These are phyloP conservation scores for Meandrusa payeni DNA, from an alignment of 2,888 invertebrate species.

Conservation along the genomic window DNA sequence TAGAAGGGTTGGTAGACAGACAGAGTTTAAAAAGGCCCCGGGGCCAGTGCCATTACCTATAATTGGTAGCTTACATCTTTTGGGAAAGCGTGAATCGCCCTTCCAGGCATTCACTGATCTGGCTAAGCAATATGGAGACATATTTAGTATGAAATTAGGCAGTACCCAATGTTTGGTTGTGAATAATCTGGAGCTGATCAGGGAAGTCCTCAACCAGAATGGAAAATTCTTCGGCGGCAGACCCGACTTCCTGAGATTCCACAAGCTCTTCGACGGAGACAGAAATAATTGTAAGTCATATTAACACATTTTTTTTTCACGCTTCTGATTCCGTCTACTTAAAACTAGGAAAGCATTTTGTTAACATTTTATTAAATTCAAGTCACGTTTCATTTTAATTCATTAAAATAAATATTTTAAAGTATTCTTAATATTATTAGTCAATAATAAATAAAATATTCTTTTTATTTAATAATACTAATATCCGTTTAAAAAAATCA, in stretches of 20 bases:
- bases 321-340: no score
- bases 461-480: no score
- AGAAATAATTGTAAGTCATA: constrained; percentile 94
- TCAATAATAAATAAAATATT: no score
- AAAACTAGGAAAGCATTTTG: no score
- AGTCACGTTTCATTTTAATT: no score
- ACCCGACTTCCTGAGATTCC: constrained; percentile 90
- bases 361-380: no score
- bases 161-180: constrained; percentile 86
- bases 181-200: constrained; percentile 85
- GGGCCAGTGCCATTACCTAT: constrained; percentile 85
- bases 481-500: no score
- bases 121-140: constrained; percentile 85
- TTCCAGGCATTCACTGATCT: constrained; percentile 87
- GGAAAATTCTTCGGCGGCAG: constrained; percentile 91
- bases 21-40: constrained; percentile 73
- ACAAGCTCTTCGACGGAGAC: constrained; percentile 91
- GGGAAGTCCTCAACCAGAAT: constrained; percentile 88
- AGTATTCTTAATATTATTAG: no score
- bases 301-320: no score
- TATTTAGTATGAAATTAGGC: constrained; percentile 86
- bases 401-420: no score
- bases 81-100: constrained; percentile 83
- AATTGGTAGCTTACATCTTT: constrained; percentile 85
- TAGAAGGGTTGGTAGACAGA: constrained; percentile 39